Conservation (phyloP, 2,113 vertebrate species). For the Mormyrus lacerda region DNA sequence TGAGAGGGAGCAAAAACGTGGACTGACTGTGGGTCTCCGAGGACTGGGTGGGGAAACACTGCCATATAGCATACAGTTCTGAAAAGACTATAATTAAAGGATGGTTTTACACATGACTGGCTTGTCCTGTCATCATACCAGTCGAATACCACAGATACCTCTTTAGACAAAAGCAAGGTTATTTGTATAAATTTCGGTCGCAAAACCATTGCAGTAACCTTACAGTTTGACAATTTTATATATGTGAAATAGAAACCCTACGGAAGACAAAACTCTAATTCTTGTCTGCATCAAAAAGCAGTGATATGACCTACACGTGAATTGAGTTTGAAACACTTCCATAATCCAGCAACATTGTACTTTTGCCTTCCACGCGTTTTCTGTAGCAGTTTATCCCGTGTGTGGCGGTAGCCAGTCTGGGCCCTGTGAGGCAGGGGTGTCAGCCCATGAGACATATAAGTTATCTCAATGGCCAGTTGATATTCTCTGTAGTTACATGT, state of each 20-base stretch:
- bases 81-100: neutral
- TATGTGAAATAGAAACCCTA: neutral
- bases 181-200: neutral
- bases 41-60: neutral
- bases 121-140: neutral
- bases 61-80: neutral
- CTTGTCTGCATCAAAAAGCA: neutral
- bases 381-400: neutral
- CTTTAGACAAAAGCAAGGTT: neutral
- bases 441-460: neutral
- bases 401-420: neutral
- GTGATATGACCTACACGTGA: neutral
- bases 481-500: neutral
- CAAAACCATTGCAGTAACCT: neutral
- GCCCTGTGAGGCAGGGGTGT: neutral
- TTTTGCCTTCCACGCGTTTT: neutral
- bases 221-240: neutral
- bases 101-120: neutral
- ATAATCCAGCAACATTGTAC: neutral
- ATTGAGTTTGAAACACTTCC: neutral
- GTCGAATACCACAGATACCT: neutral
- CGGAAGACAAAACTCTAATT: neutral
- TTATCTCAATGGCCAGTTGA: neutral
- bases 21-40: neutral
- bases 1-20: neutral